Conservation (phyloP, 64 coral and sea anemone genomes). For the Pocillopora damicornis region DNA sequence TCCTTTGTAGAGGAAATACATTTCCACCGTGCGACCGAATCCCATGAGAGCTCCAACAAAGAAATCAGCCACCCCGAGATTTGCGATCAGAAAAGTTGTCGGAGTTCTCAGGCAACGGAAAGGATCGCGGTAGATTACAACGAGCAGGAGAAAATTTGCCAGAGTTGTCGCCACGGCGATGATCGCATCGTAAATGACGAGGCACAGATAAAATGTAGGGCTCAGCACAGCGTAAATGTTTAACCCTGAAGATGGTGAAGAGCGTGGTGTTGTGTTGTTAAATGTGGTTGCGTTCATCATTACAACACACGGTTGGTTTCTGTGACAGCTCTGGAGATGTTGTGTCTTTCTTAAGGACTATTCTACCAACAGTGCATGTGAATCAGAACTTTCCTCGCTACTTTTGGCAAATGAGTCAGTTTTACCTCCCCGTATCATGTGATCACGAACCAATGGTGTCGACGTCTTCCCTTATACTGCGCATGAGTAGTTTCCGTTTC, state of each 20-base stretch:
- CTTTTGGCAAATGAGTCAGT: too few species aligned
- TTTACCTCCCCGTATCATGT: too few species aligned
- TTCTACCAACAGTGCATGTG: too few species aligned
- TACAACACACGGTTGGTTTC: background rate
- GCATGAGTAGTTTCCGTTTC: too few species aligned
- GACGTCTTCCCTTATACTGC: too few species aligned
- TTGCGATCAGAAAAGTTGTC: slow-evolving; percentile 9
- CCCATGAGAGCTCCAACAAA: slow-evolving; percentile 2
- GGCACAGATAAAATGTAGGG: background rate
- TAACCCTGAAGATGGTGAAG: background rate
- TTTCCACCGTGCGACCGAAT: slow-evolving; percentile 3
- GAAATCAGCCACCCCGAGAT: slow-evolving; percentile 3
- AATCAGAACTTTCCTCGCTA: too few species aligned
- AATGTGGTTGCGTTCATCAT: background rate
- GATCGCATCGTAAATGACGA: background rate
- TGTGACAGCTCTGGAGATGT: too few species aligned
- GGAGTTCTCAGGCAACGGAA: slow-evolving; percentile 6
- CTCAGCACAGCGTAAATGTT: slow-evolving; percentile 9
- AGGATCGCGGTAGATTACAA: slow-evolving; percentile 10
- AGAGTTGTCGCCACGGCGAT: background rate
- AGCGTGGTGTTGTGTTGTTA: background rate
- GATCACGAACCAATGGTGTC: too few species aligned
- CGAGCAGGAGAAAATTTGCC: slow-evolving; percentile 1
- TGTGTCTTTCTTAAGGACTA: too few species aligned
- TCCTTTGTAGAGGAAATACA: background rate